Base-by-base conservation (phyloP, 2,888 invertebrate genomes). In the Lysandra bellargus region DNA sequence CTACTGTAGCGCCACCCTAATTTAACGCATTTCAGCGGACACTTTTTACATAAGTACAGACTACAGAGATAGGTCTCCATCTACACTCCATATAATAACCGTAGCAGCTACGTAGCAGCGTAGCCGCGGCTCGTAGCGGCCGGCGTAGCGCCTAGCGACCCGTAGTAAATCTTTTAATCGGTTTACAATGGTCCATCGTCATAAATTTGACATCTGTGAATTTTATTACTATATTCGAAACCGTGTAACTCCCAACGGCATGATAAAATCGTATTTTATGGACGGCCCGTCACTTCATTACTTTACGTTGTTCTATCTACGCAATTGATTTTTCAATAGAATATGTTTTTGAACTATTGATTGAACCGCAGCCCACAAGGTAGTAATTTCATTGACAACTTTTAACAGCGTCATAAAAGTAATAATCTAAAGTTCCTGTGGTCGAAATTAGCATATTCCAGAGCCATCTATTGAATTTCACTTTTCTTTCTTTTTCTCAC, bases 161-260 rank as follows among this genome's bases (percentile, higher is more conserved):
- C 89, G 88, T 90, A 90, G 88, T 94, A 93, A 94, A 94, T 93
- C 92, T 92, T 93, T 93, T 93, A 94, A 94, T 94, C 93, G 92
- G 92, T 93, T 92, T 92, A 91, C 93, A 93, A 92, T 93, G 92
- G 92, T 91, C 91, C 91, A 84, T 89, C 88, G 90, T 92, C 92
- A 94, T 94, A 94, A 94, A 94, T 94, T 93, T 92, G 92, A 93
- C 94, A 94, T 93, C 92, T 93, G 93, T 91, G 93, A 93, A 92
- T 93, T 94, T 94, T 94, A 94, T 93, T 91, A 92, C 93, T 90
- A 92, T 93, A 93, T 92, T 92, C 91, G 92, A 91, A 92, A 91
- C 91, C 91, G 92, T 91, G 92, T 89, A 88, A 87, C 91, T 94
- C 93, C 93, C 93, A 83, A 88, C 87, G 93, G 94, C 87, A 91